These are phyloP conservation scores for Sebastes minor DNA, from an alignment of 2,797 vertebrate genomes.

Conservation along the genomic window DNA sequence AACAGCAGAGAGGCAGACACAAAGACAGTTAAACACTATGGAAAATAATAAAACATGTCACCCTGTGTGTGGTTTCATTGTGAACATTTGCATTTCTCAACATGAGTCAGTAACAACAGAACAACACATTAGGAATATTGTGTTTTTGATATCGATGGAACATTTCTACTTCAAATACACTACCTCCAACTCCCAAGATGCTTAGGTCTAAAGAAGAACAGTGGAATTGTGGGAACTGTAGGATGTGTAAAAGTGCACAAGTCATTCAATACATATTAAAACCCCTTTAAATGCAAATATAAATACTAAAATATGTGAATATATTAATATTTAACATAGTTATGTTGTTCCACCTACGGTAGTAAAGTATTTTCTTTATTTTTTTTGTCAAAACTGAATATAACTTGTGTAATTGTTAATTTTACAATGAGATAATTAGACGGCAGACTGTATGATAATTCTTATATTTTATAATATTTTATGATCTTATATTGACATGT, in stretches of 20 bases:
- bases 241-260: not conserved
- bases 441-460: not conserved
- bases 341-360: not conserved
- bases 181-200: not conserved
- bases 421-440: not conserved
- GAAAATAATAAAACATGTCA: not conserved
- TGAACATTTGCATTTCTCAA: not conserved
- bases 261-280: not conserved
- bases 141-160: not conserved
- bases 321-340: not conserved
- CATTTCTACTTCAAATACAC: not conserved
- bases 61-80: not conserved
- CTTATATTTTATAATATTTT: not conserved
- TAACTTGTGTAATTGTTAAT: not conserved
- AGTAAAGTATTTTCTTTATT: not conserved
- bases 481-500: not conserved
- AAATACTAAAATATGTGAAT: not conserved
- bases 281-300: not conserved
- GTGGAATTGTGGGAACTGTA: not conserved
- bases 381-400: not conserved
- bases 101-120: not conserved
- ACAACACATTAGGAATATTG: not conserved
- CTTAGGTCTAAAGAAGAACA: not conserved
- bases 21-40: not conserved
- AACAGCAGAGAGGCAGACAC: constrained; percentile 26